Evolutionary conservation across 2,113 vertebrate genomes (phyloP).

Genomic region (Elachura formosa): DNA sequence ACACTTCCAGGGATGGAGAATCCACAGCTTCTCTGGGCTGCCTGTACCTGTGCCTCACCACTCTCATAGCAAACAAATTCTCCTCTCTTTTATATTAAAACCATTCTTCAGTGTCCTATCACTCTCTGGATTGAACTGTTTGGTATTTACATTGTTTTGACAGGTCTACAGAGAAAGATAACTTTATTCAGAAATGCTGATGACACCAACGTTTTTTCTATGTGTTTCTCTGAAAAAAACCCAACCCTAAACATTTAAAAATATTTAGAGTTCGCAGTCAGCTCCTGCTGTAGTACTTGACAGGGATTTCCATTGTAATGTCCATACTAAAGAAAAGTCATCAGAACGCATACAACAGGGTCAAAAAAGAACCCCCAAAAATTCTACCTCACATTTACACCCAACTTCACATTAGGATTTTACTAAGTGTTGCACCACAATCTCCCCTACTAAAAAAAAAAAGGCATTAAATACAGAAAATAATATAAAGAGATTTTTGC

Average conservation of each 20-base stretch:
- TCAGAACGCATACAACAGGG: not conserved
- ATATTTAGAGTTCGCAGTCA: not conserved
- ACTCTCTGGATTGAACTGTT: not conserved
- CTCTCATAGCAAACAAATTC: not conserved
- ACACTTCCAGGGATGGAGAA: not conserved
- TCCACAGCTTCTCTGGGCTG: not conserved
- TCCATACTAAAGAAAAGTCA: not conserved
- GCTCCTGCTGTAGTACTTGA: not conserved
- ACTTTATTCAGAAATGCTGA: not conserved
- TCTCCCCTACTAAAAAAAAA: not conserved
- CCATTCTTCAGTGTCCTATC: not conserved
- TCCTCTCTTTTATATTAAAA: not conserved
- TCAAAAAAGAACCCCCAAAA: not conserved
- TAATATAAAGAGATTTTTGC: not conserved
- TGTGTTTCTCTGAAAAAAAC: not conserved
- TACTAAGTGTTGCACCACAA: not conserved
- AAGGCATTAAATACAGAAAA: not conserved
- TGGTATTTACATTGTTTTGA: not conserved
- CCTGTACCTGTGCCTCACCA: not conserved
- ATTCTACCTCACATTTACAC: not conserved
- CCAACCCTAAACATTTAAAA: not conserved
- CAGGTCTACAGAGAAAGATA: not conserved
- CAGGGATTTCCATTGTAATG: not conserved
- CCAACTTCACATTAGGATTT: not conserved
- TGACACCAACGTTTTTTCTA: not conserved